Percentiles rank a stretch among this genome's conserved stretches.
phyloP scores from a whole-genome alignment of 2,888 invertebrate genomes.

The Dynastes hyllus region DNA sequence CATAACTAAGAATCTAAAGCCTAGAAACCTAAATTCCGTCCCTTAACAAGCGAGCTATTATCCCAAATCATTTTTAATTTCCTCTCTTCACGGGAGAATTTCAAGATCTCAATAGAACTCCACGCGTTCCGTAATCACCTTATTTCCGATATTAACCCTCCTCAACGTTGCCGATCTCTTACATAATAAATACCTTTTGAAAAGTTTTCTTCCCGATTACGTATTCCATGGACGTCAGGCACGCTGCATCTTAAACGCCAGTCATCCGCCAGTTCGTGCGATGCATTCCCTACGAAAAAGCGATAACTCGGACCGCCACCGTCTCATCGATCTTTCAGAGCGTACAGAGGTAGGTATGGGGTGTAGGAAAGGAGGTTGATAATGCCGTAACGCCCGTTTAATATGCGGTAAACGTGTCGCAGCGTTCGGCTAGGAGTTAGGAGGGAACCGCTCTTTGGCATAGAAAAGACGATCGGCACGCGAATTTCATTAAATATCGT shows the following conservation, averaged over 20 bases:
- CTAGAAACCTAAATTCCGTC: too few species aligned
- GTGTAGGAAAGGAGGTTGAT: background rate
- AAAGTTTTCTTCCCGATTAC: background rate
- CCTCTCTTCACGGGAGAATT: background rate
- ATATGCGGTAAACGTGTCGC: background rate
- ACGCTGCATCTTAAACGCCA: constrained; percentile 2
- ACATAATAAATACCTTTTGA: background rate
- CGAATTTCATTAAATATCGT: constrained; percentile 22
- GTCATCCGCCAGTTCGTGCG: constrained; percentile 1
- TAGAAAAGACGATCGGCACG: constrained; percentile 16
- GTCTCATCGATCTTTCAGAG: too few species aligned
- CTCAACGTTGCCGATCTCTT: background rate
- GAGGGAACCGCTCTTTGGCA: background rate
- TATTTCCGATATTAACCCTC: background rate
- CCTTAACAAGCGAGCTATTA: background rate
- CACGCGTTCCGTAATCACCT: background rate
- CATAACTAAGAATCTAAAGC: too few species aligned
- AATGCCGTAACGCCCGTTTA: background rate
- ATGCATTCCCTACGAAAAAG: background rate
- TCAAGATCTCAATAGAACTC: too few species aligned
- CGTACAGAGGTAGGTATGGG: background rate
- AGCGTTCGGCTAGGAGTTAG: background rate
- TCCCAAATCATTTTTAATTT: background rate
- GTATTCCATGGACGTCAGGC: background rate
- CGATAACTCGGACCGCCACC: too few species aligned